Conservation (phyloP, 2,797 vertebrate genomes). For the Notolabrus celidotus region DNA sequence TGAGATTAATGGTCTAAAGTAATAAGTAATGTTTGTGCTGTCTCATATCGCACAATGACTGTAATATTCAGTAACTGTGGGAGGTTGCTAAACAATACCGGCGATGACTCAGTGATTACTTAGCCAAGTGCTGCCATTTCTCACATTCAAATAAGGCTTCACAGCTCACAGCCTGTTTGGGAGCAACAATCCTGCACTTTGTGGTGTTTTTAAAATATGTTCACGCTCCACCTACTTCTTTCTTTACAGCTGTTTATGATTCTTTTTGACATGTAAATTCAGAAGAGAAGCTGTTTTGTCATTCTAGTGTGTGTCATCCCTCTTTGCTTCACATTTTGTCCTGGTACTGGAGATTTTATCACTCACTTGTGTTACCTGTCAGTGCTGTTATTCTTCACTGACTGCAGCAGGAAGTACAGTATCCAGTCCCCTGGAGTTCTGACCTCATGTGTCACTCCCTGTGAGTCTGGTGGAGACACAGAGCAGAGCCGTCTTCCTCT, state of each 20-base stretch:
- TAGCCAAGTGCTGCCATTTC: conserved; percentile 28
- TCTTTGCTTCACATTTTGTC: too few species aligned
- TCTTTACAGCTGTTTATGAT: neutral
- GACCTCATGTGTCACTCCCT: conserved; percentile 20
- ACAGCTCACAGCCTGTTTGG: neutral
- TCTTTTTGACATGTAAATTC: neutral
- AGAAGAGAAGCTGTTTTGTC: neutral
- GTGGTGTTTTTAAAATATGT: neutral
- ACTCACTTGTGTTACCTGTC: neutral
- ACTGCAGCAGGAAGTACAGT: neutral
- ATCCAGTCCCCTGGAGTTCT: neutral
- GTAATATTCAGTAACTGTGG: conserved; percentile 8
- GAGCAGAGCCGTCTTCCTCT: neutral
- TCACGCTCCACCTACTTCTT: neutral
- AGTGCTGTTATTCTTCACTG: neutral
- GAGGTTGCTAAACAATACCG: conserved; percentile 31
- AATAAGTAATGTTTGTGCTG: neutral
- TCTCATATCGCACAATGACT: conserved; percentile 7
- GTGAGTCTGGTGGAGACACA: conserved; percentile 26
- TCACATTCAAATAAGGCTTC: conserved; percentile 15
- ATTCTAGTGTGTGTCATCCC: too few species aligned
- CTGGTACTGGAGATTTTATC: too few species aligned
- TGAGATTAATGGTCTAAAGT: neutral
- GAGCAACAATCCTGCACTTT: neutral
- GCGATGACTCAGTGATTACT: conserved; percentile 30